Evolutionary conservation across 2,888 invertebrate genomes (phyloP).

Genomic region (Ferrisia virgata): DNA sequence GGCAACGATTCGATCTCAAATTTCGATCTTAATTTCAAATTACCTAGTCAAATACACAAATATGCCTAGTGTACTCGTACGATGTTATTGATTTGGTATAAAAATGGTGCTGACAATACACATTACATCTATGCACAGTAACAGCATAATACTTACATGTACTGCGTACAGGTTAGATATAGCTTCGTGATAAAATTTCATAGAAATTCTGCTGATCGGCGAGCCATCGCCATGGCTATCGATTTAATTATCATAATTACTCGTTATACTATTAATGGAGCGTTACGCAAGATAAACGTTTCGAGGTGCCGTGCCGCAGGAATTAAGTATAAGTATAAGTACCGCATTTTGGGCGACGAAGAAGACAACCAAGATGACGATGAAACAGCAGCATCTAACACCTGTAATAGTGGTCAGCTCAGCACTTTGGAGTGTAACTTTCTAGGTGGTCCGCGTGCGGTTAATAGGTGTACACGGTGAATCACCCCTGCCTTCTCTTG

Average conservation of each 20-base stretch:
- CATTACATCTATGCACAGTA: no score
- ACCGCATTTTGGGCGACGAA: neutral
- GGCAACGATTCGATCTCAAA: no score
- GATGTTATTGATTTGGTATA: no score
- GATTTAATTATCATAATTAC: conserved; percentile 16
- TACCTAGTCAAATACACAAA: no score
- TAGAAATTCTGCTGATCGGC: neutral
- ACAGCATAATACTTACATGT: neutral
- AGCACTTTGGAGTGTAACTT: neutral
- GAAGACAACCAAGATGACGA: neutral
- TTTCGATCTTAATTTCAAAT: no score
- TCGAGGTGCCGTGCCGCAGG: neutral
- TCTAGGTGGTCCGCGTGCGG: conserved; percentile 29
- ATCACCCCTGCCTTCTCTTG: no score
- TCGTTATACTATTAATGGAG: neutral
- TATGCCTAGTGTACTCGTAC: no score
- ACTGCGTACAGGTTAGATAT: no score
- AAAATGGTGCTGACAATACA: neutral
- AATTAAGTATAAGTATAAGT: neutral
- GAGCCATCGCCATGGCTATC: no score
- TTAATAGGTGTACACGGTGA: neutral
- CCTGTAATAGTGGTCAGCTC: conserved; percentile 26
- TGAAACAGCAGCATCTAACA: neutral
- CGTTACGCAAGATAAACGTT: conserved; percentile 9
- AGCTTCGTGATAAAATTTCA: neutral